Evolutionary conservation across 2,113 vertebrate genomes (phyloP).

Genomic region (Psettodes erumei): DNA sequence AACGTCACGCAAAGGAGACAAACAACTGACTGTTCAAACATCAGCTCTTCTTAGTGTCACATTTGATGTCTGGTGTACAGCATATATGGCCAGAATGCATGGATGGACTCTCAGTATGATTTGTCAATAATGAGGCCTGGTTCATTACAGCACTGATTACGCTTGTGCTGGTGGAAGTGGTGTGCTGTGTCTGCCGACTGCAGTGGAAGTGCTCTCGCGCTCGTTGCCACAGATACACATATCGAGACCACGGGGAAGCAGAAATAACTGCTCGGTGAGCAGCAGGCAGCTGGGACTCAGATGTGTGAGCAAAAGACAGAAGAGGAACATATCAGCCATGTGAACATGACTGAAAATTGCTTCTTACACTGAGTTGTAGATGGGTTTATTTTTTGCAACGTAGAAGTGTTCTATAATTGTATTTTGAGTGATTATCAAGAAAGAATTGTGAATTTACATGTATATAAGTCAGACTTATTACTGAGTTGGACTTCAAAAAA

Average conservation of each 20-base stretch:
- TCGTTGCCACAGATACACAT: conserved; percentile 43
- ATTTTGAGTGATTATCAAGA: not conserved
- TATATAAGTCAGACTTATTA: not conserved
- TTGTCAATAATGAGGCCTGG: conserved; percentile 45
- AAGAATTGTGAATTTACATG: not conserved
- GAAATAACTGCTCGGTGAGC: conserved; percentile 10
- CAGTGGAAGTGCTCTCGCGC: not conserved
- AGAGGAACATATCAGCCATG: not conserved
- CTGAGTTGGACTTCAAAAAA: not conserved
- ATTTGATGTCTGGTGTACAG: conserved; percentile 10
- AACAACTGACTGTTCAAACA: conserved; percentile 29
- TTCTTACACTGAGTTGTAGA: not conserved
- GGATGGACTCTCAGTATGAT: conserved; percentile 21
- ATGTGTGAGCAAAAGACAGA: conserved; percentile 1
- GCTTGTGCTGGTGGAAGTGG: not conserved
- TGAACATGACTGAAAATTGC: not conserved
- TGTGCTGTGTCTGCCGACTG: not conserved
- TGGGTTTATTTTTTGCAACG: not conserved
- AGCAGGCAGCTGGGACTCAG: conserved; percentile 3
- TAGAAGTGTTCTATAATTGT: not conserved
- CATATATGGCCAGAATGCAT: not conserved
- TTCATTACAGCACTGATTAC: conserved; percentile 20
- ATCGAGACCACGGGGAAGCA: conserved; percentile 2
- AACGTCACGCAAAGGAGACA: not conserved
- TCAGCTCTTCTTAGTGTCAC: conserved; percentile 13